Conservation (phyloP, 2,797 vertebrate genomes). For the Paratrypauchen microcephalus region DNA sequence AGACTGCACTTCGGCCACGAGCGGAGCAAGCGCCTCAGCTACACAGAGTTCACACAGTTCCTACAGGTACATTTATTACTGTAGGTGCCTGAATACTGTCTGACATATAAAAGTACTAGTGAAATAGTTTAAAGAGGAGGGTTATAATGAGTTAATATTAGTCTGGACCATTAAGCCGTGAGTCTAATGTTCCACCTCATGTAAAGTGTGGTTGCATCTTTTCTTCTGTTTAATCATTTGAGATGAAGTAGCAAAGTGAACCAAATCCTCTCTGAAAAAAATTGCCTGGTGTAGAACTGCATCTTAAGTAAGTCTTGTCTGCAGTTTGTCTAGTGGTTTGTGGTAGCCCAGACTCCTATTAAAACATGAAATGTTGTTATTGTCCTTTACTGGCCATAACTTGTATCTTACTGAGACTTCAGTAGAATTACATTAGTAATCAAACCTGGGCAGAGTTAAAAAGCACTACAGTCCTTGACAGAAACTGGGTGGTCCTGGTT, state of each 20-base stretch:
- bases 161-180: not conserved
- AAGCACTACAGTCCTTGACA: slow-evolving; percentile 41
- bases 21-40: slow-evolving; percentile 91
- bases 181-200: slow-evolving; percentile 7
- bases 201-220: not conserved
- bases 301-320: slow-evolving; percentile 14
- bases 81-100: not conserved
- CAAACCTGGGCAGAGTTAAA: slow-evolving; percentile 31
- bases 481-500: slow-evolving; percentile 60
- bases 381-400: slow-evolving; percentile 30
- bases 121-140: not conserved
- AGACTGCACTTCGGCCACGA: slow-evolving; percentile 94
- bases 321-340: slow-evolving; percentile 23
- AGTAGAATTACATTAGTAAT: slow-evolving; percentile 18
- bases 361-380: slow-evolving; percentile 26
- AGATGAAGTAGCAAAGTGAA: slow-evolving; percentile 15
- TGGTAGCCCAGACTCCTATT: slow-evolving; percentile 19
- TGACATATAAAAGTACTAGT: not conserved
- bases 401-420: slow-evolving; percentile 24
- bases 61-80: slow-evolving; percentile 82
- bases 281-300: slow-evolving; percentile 13
- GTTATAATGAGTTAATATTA: not conserved
- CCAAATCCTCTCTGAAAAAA: not conserved
- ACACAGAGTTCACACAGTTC: slow-evolving; percentile 94
- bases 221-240: slow-evolving; percentile 27